Conservation (phyloP, 2,113 vertebrate species). For the Tauraco erythrolophus region DNA sequence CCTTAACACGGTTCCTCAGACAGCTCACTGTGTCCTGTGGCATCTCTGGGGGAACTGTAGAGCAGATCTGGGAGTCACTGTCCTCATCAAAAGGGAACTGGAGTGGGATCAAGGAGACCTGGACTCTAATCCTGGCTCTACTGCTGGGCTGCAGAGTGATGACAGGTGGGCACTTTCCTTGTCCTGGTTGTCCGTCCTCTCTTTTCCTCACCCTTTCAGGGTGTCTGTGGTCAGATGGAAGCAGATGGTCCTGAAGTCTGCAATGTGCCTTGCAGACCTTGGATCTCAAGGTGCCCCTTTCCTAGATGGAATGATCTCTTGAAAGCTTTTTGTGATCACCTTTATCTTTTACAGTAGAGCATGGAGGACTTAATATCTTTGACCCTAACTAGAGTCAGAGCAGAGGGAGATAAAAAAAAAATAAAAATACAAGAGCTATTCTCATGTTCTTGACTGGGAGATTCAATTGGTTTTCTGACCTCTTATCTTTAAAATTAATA, state of each 20-base stretch:
- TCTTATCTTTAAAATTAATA: conserved; percentile 57
- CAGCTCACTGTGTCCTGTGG: background rate
- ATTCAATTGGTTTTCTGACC: conserved; percentile 11
- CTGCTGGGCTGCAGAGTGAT: background rate
- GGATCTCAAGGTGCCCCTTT: background rate
- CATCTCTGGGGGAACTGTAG: background rate
- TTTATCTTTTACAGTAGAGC: background rate
- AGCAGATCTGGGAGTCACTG: background rate
- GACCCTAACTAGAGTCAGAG: background rate
- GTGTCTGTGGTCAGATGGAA: background rate
- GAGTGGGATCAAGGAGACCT: background rate
- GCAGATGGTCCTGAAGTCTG: background rate
- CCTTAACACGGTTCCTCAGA: background rate
- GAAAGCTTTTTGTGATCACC: background rate
- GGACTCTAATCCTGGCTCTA: background rate
- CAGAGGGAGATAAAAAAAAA: background rate
- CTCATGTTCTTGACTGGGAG: background rate
- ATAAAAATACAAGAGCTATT: background rate
- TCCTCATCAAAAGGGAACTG: background rate
- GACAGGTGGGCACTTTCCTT: background rate
- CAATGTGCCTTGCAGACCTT: background rate
- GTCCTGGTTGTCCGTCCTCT: background rate
- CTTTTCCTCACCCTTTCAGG: background rate
- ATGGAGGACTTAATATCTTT: background rate
- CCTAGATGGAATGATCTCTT: background rate